phyloP scores from a whole-genome alignment of 2,797 vertebrate species.

The Knipowitschia caucasica region DNA sequence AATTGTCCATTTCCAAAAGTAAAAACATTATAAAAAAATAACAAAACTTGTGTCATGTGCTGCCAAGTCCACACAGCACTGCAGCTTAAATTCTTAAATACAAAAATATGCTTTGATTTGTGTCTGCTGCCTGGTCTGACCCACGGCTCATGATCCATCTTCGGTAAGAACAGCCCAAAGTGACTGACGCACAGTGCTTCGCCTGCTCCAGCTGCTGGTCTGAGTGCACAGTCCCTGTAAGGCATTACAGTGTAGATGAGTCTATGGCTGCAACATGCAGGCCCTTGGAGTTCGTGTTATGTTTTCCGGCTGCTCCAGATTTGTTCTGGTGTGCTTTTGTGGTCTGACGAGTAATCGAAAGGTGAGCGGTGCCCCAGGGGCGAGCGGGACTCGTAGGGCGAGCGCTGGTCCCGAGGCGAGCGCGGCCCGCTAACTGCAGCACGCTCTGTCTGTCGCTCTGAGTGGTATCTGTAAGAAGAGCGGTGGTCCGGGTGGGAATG shows the following conservation, averaged over 20 bases:
- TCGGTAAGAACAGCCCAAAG: constrained; percentile 78
- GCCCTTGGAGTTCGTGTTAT: constrained; percentile 80
- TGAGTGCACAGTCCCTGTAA: constrained; percentile 79
- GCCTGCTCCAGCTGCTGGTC: constrained; percentile 73
- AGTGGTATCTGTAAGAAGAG: constrained; percentile 88
- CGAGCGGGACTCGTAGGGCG: constrained; percentile 88
- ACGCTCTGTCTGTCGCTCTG: constrained; percentile 93
- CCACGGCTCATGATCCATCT: constrained; percentile 31
- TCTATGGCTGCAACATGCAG: constrained; percentile 83
- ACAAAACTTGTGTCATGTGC: constrained; percentile 65
- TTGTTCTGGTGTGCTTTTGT: constrained; percentile 95
- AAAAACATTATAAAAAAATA: constrained; percentile 84
- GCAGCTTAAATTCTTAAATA: constrained; percentile 93
- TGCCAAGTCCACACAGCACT: constrained; percentile 79
- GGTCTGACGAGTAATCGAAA: constrained; percentile 92
- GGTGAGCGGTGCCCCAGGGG: constrained; percentile 88
- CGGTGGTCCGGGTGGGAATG: constrained; percentile 82
- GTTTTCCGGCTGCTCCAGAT: constrained; percentile 95
- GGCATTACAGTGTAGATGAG: constrained; percentile 93
- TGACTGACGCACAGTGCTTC: constrained; percentile 78
- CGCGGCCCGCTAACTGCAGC: constrained; percentile 86
- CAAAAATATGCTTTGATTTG: constrained; percentile 80
- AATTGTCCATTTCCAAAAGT: constrained; percentile 80
- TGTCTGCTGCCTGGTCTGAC: constrained; percentile 49
- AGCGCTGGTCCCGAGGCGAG: constrained; percentile 90